Base-by-base conservation (phyloP, 2,888 invertebrate species). In the Pemphredon lugubris region DNA sequence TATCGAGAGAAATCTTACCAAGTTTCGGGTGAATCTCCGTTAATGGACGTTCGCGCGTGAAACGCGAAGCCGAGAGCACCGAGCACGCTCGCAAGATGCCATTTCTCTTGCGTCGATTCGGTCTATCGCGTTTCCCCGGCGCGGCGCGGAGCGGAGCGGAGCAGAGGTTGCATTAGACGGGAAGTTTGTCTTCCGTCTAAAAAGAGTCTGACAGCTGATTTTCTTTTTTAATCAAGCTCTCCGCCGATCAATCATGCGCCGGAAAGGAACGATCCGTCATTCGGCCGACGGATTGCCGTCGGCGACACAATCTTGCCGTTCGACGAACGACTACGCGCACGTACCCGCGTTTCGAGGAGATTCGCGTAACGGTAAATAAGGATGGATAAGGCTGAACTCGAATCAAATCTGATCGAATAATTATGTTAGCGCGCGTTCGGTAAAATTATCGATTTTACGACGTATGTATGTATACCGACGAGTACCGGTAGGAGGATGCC, bases 181-280 rank as follows among this genome's bases (percentile, higher is more conserved):
- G 26, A 47, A 59, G 51, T 54, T 58, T 50, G 50, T 37, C 69
- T 63, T 72, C 9, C 37, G 0, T 16, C 21, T 14, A 7, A 20
- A 26, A 30, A 21, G 37, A 42, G 42, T 58, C 37, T 34, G 47
- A 47, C 61, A 44, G 48, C 54, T 40, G 64, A 69, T 58, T 42
- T 53, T 40, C 37, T 16, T 48, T 63, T 63, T 63, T 63, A 63
- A 68, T 67, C 54, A 48, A 58, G 40, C 53, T 13, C 18, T n/a
- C 39, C 3, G 14, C 34, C 70, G 51, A 71, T 71, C 71, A 44
- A 63, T 71, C 71, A 63, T 32, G 16, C 30, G n/a, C 13, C 30
- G 30, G 44, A 40, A 53, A 45, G 48, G 53, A 44, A 26, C 51
- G 51, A 70, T 74, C 55, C 59, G 39, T 71, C 66, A 63, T 13